Base-by-base conservation (phyloP, 2,113 vertebrate species). In the Eublepharis macularius region DNA sequence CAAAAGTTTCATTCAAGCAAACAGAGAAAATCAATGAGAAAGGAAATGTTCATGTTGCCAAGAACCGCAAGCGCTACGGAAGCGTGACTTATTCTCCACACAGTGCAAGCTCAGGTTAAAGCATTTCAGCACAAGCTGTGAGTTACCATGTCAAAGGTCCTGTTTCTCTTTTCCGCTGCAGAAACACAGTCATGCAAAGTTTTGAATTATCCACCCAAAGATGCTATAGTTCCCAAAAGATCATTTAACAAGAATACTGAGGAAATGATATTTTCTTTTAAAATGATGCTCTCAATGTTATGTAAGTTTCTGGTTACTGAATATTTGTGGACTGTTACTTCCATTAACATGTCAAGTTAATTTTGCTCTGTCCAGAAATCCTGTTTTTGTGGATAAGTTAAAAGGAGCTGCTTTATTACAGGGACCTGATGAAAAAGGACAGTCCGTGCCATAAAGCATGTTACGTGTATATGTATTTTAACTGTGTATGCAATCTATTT, bases 371-470 rank as follows among this genome's bases (percentile, higher is more conserved):
- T 68, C 8, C 57, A 24, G 29, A 75, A 72, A n/a, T 87, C 32
- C 57, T 47, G 86, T 36, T 82, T 77, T 83, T 51, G 32, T 49
- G 82, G 16, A 88, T 66, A 92, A 89, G 76, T 60, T 90, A 24
- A 81, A n/a, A n/a, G n/a, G 70, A 90, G n/a, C 72, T 87, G 54
- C 57, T 13, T 32, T 3, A 60, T 29, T 89, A 43, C 17, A n/a
- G 86, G 80, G 2, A 76, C 83, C 74, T 93, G 72, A 88, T 75
- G 47, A n/a, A n/a, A n/a, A n/a, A n/a, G n/a, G n/a, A n/a, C n/a
- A n/a, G n/a, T n/a, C n/a, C n/a, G n/a, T n/a, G n/a, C n/a, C n/a
- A n/a, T n/a, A n/a, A n/a, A n/a, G n/a, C n/a, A n/a, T n/a, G n/a
- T n/a, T n/a, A n/a, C n/a, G n/a, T n/a, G n/a, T n/a, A n/a, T n/a